A percentile compares a stretch with the other conserved stretches of the same genome.
phyloP scores from a whole-genome alignment of 2,888 invertebrate genomes.

The Tetragonula carbonaria region DNA sequence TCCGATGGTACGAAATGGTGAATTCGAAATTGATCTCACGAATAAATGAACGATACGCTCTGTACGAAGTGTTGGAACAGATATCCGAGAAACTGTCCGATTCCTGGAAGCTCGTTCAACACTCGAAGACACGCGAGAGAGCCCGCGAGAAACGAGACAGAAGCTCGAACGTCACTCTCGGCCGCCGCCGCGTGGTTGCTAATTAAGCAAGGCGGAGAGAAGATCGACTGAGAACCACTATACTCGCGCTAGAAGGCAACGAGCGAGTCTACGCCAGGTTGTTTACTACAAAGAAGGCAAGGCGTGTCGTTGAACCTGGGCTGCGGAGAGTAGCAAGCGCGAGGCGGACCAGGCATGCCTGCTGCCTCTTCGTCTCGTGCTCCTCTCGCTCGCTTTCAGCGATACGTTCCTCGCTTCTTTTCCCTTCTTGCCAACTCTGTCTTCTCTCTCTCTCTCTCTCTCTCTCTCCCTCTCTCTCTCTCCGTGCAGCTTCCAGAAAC shows the following conservation, averaged over 20 bases:
- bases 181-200: slow-evolving; percentile 28
- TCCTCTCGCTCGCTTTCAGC: slow-evolving; percentile 70
- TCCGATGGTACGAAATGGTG: too few relatives aligned
- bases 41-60: too few relatives aligned
- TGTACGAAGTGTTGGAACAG: background rate
- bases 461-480: slow-evolving; percentile 37
- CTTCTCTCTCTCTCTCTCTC: background rate
- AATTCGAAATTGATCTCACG: too few relatives aligned
- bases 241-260: slow-evolving; percentile 73
- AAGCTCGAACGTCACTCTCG: slow-evolving; percentile 5
- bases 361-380: slow-evolving; percentile 64
- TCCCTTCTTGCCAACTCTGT: slow-evolving; percentile 37
- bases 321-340: slow-evolving; percentile 74
- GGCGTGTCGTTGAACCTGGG: slow-evolving; percentile 82
- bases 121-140: background rate
- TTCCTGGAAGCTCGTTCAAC: background rate
- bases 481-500: slow-evolving; percentile 57
- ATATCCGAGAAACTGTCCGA: background rate
- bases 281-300: slow-evolving; percentile 82
- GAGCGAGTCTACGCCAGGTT: slow-evolving; percentile 80
- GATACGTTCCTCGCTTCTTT: slow-evolving; percentile 64
- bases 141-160: background rate
- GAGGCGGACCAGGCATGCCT: slow-evolving; percentile 74
- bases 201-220: slow-evolving; percentile 44
- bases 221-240: slow-evolving; percentile 75